Conservation (phyloP, 2,888 invertebrate genomes). For the Aphidius colemani region DNA sequence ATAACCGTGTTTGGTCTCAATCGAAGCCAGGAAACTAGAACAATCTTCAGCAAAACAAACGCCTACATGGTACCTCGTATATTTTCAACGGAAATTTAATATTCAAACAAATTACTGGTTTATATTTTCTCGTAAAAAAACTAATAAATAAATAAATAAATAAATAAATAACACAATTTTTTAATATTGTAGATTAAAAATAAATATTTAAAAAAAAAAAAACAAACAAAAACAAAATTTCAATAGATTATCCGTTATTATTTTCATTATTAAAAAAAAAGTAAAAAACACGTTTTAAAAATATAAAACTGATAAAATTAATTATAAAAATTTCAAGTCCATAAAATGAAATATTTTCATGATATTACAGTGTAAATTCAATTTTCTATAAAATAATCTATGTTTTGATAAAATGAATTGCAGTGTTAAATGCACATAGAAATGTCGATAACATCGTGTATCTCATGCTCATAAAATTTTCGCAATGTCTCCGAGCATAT, state of each 20-base stretch:
- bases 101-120: slow-evolving; percentile 18
- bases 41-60: slow-evolving; percentile 23
- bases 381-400: background rate
- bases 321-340: no score
- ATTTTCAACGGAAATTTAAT: slow-evolving; percentile 17
- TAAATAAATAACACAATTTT: no score
- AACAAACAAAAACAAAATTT: no score
- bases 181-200: no score
- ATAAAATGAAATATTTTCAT: background rate
- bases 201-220: no score
- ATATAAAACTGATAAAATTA: background rate
- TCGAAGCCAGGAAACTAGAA: slow-evolving; percentile 22
- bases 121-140: slow-evolving; percentile 9
- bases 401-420: slow-evolving; percentile 21
- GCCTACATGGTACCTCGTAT: background rate
- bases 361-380: background rate
- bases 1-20: background rate
- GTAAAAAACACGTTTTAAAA: background rate
- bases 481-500: slow-evolving; percentile 19
- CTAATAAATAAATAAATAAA: background rate
- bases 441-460: slow-evolving; percentile 26
- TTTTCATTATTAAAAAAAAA: background rate
- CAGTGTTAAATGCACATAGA: slow-evolving; percentile 25
- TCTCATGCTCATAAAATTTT: slow-evolving; percentile 28
- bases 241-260: no score